phyloP scores from a whole-genome alignment of 2,797 vertebrate genomes.

The Lutjanus campechanus region DNA sequence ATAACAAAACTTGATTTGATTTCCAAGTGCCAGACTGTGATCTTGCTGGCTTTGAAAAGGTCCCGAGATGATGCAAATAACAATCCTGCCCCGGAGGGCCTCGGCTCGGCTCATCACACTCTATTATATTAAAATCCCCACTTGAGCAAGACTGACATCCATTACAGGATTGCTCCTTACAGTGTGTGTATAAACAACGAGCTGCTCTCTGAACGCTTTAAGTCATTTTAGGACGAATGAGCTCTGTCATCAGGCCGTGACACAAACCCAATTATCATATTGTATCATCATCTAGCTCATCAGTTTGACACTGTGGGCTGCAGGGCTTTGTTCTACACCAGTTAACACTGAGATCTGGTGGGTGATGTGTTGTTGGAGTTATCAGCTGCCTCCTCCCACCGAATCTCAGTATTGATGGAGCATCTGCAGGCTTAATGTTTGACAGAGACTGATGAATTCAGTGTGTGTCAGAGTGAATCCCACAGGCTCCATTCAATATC shows the following conservation, averaged over 20 bases:
- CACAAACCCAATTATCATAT: conserved; percentile 42
- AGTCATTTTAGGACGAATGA: conserved; percentile 25
- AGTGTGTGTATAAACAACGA: conserved; percentile 18
- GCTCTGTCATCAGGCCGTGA: not conserved
- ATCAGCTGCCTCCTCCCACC: conserved; percentile 20
- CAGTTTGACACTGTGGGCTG: conserved; percentile 14
- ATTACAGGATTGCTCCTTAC: conserved; percentile 25
- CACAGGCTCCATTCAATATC: conserved; percentile 50
- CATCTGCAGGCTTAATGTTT: conserved; percentile 34
- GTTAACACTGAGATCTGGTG: not conserved
- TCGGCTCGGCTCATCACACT: conserved; percentile 28
- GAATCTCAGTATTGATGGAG: not conserved
- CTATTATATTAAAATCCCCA: conserved; percentile 33
- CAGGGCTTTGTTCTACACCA: not conserved
- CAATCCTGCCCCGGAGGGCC: conserved; percentile 8
- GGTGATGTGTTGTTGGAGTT: conserved; percentile 10
- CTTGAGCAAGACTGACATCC: conserved; percentile 7
- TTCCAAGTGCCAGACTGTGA: conserved; percentile 5
- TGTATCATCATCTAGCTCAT: conserved; percentile 6
- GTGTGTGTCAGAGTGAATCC: conserved; percentile 57
- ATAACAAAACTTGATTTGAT: conserved; percentile 22
- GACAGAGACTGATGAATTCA: conserved; percentile 45
- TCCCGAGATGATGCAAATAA: conserved; percentile 42
- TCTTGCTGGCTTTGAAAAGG: conserved; percentile 30
- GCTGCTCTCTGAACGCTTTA: conserved; percentile 31